Percentiles rank a stretch among this genome's conserved stretches.
These are phyloP conservation scores for Glaucidium brasilianum DNA, from an alignment of 2,113 vertebrate genomes.

Conservation along the genomic window DNA sequence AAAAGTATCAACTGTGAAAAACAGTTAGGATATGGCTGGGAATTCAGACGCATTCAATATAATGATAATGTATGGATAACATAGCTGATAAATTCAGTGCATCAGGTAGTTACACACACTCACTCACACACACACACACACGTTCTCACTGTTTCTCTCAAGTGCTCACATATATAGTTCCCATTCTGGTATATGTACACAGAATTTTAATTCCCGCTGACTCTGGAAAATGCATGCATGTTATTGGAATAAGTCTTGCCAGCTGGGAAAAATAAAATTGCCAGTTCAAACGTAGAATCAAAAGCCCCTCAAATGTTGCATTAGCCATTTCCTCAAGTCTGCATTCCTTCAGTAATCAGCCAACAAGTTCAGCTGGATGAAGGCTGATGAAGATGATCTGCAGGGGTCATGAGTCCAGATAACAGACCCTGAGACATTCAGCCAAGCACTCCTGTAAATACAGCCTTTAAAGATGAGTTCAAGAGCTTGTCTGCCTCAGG, in stretches of 20 bases:
- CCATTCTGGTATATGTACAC: neutral
- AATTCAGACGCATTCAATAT: neutral
- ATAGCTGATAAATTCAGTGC: neutral
- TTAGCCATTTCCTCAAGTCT: neutral
- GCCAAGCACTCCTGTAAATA: neutral
- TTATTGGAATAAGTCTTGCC: neutral
- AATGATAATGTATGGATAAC: rapidly evolving
- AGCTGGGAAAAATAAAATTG: neutral
- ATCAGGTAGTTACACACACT: neutral
- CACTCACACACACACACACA: too few relatives aligned
- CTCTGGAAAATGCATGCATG: neutral
- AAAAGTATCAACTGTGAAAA: neutral
- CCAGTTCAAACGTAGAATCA: neutral
- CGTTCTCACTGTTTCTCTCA: neutral
- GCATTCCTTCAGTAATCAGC: neutral
- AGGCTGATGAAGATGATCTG: neutral
- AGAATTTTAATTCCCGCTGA: neutral
- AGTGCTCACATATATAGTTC: neutral
- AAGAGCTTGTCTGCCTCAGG: neutral
- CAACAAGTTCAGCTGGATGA: neutral
- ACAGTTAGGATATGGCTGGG: neutral
- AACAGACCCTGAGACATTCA: neutral
- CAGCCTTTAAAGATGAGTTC: neutral
- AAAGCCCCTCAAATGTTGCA: neutral
- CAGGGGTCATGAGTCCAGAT: neutral